These are phyloP conservation scores for Tiliqua scincoides DNA, from an alignment of 2,113 vertebrate species.

Conservation along the genomic window DNA sequence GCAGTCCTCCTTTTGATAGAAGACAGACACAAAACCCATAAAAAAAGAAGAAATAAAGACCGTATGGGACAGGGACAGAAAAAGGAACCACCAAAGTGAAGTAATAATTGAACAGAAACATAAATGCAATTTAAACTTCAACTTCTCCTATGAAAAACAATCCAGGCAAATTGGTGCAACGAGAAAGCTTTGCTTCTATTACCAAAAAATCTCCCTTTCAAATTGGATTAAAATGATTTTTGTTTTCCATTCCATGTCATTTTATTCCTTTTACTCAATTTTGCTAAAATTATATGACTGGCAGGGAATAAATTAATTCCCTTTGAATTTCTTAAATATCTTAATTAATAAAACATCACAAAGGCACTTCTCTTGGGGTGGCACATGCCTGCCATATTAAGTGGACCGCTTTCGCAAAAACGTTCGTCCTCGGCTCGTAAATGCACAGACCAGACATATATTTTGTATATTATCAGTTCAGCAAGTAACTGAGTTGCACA, in stretches of 20 bases:
- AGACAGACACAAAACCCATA: too few species aligned
- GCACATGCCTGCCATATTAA: slow-evolving; percentile 12
- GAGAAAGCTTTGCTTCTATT: slow-evolving; percentile 3
- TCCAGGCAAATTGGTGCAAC: slow-evolving; percentile 31
- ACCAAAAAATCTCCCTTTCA: neutral
- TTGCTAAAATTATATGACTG: slow-evolving; percentile 31
- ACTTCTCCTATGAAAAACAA: neutral
- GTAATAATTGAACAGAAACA: neutral
- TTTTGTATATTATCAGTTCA: neutral
- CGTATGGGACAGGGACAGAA: slow-evolving; percentile 1
- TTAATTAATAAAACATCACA: slow-evolving; percentile 38
- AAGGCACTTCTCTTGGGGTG: slow-evolving; percentile 4
- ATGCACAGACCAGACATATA: neutral
- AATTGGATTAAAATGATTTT: neutral
- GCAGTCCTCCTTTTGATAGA: too few species aligned
- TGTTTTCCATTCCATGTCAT: neutral
- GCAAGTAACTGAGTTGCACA: neutral
- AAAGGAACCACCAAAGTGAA: neutral
- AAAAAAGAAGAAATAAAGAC: too few species aligned
- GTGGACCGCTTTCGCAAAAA: slow-evolving; percentile 2
- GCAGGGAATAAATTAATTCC: slow-evolving; percentile 6
- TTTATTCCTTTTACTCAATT: neutral
- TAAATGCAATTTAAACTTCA: slow-evolving; percentile 17
- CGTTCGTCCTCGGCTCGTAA: neutral
- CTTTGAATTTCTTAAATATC: slow-evolving; percentile 43